Base-by-base conservation (phyloP, 2,888 invertebrate genomes). In the Chirona hameri region DNA sequence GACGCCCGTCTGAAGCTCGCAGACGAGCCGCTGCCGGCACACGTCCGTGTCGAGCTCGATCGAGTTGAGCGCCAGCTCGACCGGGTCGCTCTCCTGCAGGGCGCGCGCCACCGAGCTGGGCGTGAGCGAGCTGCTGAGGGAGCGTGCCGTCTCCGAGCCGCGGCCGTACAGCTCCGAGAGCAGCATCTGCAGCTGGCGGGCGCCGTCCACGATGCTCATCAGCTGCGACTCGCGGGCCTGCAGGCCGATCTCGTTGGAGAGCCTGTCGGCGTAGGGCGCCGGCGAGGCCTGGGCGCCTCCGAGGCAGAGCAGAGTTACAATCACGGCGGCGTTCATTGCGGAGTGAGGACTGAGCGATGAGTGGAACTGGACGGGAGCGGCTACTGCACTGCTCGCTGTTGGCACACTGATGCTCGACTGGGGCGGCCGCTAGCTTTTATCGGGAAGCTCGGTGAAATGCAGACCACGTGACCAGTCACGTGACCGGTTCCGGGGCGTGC, bases 41-140 rank as follows among this genome's bases (percentile, higher is more conserved):
- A 48, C 27, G 27, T n/a, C 27, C 4, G 80, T 80, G 80, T 80
- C 80, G 52, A 80, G 52, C 80, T 80, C 80, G 52, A 80, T 52
- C 15, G 80, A 18, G 80, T 80, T 80, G 52, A 80, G 80, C 80
- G 29, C 52, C 80, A 80, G 27, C 80, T 80, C 80, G 18, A 80
- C 80, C 27, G 80, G 80, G 80, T 80, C 80, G 80, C 9, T n/a
- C 21, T 29, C 21, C 15, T 27, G 80, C 52, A 80, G 52, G 1
- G 80, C 27, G 52, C 80, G 80, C 21, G 80, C 80, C 80, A 52
- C 80, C 3, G 24, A 10, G 27, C 27, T 29, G 27, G 29, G 39
- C 10, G 31, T 76, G 39, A 31, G 12, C 24, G 39, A 27, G 80
- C 27, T 15, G 80, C 27, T 12, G 4, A 80, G 27, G 27, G 80